Percentiles rank a stretch among this genome's conserved stretches.
phyloP scores from a whole-genome alignment of 2,888 invertebrate genomes.

The Cerastoderma edule region DNA sequence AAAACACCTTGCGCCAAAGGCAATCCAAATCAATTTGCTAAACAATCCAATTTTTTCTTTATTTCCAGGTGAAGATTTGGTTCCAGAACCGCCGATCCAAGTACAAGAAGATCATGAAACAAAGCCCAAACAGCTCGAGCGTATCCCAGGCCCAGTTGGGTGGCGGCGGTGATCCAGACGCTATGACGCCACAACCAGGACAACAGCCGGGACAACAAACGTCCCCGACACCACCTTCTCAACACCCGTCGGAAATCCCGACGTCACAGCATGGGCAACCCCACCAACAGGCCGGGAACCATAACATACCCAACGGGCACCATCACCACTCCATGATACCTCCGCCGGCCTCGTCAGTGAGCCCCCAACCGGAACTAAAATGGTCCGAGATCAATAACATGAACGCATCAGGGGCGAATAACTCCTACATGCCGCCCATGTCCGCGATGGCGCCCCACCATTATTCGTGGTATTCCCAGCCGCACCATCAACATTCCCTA shows the following conservation, averaged over 20 bases:
- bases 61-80: conserved; percentile 75
- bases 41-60: too few species aligned
- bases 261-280: conserved; percentile 65
- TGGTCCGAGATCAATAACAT: conserved; percentile 68
- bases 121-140: conserved; percentile 57
- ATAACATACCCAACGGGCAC: conserved; percentile 56
- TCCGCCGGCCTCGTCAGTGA: conserved; percentile 70
- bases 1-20: too few species aligned
- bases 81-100: conserved; percentile 76
- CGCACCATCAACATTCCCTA: conserved; percentile 69
- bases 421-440: conserved; percentile 71
- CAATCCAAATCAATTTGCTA: too few species aligned
- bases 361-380: conserved; percentile 70
- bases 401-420: conserved; percentile 60
- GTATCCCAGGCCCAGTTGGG: conserved; percentile 45
- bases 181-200: conserved; percentile 69
- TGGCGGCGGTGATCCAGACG: conserved; percentile 52
- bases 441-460: conserved; percentile 69
- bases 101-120: conserved; percentile 77
- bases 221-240: conserved; percentile 63
- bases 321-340: conserved; percentile 63
- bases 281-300: conserved; percentile 59
- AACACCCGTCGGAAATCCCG: conserved; percentile 60
- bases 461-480: conserved; percentile 73
- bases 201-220: conserved; percentile 59